A percentile compares a stretch with the other conserved stretches of the same genome.
These are phyloP conservation scores for Mongoloraphidia duomilia DNA, from an alignment of 2,888 invertebrate genomes.

Conservation along the genomic window DNA sequence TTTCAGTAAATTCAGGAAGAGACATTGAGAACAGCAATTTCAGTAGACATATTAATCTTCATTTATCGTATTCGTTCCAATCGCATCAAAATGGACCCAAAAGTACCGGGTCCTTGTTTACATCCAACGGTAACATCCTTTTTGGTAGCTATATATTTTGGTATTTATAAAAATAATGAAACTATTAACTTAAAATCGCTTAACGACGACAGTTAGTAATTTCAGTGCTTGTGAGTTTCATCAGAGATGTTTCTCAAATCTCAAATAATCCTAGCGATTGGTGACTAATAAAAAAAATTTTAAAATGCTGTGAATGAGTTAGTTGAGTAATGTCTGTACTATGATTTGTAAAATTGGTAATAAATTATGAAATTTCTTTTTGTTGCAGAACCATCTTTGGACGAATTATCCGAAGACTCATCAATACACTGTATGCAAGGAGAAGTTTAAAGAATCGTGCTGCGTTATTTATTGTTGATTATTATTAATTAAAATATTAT, in stretches of 20 bases:
- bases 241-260: too few species aligned
- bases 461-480: too few species aligned
- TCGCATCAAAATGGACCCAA: slow-evolving; percentile 40
- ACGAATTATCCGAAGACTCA: slow-evolving; percentile 78
- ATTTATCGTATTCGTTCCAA: slow-evolving; percentile 78
- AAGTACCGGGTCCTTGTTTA: slow-evolving; percentile 24
- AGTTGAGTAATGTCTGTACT: background rate
- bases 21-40: slow-evolving; percentile 57
- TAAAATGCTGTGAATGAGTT: too few species aligned
- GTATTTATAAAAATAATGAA: slow-evolving; percentile 3
- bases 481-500: too few species aligned
- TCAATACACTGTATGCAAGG: slow-evolving; percentile 74
- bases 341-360: background rate
- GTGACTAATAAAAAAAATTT: too few species aligned
- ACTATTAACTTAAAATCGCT: slow-evolving; percentile 5
- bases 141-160: slow-evolving; percentile 1
- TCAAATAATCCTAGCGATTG: too few species aligned
- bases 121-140: slow-evolving; percentile 23
- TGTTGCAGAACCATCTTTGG: slow-evolving; percentile 65
- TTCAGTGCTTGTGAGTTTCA: too few species aligned
- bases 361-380: slow-evolving; percentile 22
- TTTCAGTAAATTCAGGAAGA: slow-evolving; percentile 48
- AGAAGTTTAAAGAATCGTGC: slow-evolving; percentile 41
- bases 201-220: background rate
- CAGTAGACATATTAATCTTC: slow-evolving; percentile 75